Percentiles rank a stretch among this genome's conserved stretches.
Conservation (phyloP, 2,888 invertebrate genomes). For the Harmothoe impar region DNA sequence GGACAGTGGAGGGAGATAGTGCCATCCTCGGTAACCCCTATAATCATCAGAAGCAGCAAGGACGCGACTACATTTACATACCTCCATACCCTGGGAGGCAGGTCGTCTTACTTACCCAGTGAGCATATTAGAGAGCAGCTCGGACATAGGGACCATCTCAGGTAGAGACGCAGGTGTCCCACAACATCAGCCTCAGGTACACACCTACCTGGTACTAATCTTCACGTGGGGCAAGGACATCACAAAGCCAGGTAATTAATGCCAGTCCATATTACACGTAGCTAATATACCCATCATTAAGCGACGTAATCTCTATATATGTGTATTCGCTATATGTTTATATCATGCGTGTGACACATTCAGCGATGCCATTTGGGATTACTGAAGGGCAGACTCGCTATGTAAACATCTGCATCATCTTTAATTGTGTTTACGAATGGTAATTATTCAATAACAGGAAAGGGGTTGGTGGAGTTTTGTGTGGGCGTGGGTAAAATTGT, state of each 20-base stretch:
- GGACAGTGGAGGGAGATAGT: neutral
- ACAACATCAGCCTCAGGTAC: neutral
- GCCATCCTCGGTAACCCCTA: neutral
- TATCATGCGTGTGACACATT: no score
- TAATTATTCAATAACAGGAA: no score
- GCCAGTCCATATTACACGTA: neutral
- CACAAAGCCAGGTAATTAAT: constrained; percentile 24
- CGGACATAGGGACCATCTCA: neutral
- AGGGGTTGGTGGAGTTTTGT: no score
- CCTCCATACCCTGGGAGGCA: neutral
- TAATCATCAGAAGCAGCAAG: neutral
- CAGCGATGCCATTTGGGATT: no score
- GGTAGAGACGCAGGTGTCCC: neutral
- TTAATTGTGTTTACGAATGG: no score
- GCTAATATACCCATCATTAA: no score
- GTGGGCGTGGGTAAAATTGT: no score
- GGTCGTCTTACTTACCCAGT: neutral
- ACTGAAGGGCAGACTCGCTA: no score
- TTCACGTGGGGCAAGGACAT: neutral
- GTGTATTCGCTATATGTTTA: no score
- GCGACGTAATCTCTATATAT: no score
- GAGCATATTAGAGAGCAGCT: neutral
- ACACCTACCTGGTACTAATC: neutral
- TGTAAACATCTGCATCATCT: no score
- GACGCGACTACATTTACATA: neutral